Evolutionary conservation across 2,797 vertebrate genomes (phyloP), one percentile per base, ranked within the genome.

Genomic region (Onychomys leucogaster): DNA sequence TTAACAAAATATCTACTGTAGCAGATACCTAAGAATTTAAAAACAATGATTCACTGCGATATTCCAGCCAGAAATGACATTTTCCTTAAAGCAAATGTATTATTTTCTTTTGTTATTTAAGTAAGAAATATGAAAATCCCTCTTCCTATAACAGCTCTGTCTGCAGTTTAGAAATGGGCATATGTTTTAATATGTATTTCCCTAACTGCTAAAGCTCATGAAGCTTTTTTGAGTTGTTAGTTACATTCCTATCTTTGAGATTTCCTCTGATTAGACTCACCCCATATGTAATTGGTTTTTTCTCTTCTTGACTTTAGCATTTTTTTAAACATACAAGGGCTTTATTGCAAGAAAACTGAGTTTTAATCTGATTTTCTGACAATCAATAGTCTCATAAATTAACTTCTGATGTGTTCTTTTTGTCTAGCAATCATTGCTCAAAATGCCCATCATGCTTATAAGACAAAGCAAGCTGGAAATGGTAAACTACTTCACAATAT

Each of bases 381-480:
- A 92, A 19, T 88, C 71, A 87, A 37, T 27, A 91, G 46, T 63
- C 34, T 29, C 46, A 71, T 41, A 92, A 92, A 83, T 95, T 83
- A 93, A 92, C 52, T 96, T 91, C 83, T 84, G 29, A 61, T 75
- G 11, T 55, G 34, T 52, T 75, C 43, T 86, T 95, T 82, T 59
- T 90, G 4, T 75, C 61, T 67, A 59, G 73, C 94, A 90, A 85
- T 75, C n/a, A 11, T 55, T 14, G 88, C 27, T 94, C 1, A 92
- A 93, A 91, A 97, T 41, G 46, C 12, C 55, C 37, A 1, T 46
- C 59, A 29, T 17, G 4, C 32, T 91, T 92, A 75, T 89, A 87
- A 81, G 83, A 95, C 67, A 91, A 87, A 94, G 32, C 34, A 92
- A 95, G 52, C 55, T 69, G 10, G 83, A 94, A 96, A 61, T 76